Evolutionary conservation across 1,140 invertebrate species (phyloP), one percentile per base, ranked within the genome.

Genomic region (Drosophila sp.): DNA sequence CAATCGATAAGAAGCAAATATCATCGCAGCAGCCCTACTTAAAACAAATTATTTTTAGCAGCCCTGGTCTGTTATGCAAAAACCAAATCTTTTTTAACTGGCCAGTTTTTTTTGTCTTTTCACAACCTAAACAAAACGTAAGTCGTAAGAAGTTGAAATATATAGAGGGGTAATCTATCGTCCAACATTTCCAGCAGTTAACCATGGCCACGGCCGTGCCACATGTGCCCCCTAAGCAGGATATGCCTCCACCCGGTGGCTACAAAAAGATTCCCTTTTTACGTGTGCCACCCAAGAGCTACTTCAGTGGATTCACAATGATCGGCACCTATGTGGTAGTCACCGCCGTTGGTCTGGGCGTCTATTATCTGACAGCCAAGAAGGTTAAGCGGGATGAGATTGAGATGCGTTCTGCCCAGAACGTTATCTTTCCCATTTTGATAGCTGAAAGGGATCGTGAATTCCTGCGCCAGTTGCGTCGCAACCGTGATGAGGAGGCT

Each of bases 221-320:
- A 68, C 77, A 89, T 74, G 58, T 74, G 61, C 62, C 84, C 69
- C 76, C 69, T 6, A 94, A 93, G 85, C 97, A 98, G 92, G 97
- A 98, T 93, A 93, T 98, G 93, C 97, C 97, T 82, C 97, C 97
- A 72, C 92, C 93, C 60, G 96, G 96, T 74, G 97, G 97, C 58
- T 98, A 97, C 92, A 94, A 94, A 76, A 94, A 95, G 8, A 95
- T 98, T 75, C 93, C 94, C 64, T 97, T 93, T 91, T 93, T 94
- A 66, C 94, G 96, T 83, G 93, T 96, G 38, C 95, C 95, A 33
- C 94, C 96, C 2, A 96, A 94, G 92, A 92, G 92, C 68, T 94
- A 94, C 84, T 95, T 97, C 66, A 94, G 93, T 79, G 95, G 94
- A 56, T 92, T 76, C 56, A 79, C 85, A 70, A 89, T 95, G 91